Evolutionary conservation across 2,888 invertebrate species (phyloP).

Genomic region (Heliconius erato): DNA sequence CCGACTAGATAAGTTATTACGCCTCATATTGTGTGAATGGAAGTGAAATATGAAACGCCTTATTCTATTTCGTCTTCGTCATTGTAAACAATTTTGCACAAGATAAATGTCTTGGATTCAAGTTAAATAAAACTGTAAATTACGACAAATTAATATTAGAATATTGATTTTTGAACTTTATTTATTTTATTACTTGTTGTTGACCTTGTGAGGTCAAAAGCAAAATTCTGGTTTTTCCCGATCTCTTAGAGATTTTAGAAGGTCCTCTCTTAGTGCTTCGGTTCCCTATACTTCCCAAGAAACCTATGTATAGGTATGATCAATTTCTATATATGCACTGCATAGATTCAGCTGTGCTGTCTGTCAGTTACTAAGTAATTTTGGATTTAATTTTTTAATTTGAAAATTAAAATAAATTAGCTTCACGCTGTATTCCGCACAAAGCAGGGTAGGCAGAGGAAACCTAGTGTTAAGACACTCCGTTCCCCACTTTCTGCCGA

Average conservation of each 20-base stretch:
- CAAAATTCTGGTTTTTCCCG: no score
- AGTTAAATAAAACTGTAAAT: not conserved
- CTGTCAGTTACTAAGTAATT: not conserved
- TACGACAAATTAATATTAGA: not conserved
- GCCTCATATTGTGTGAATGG: constrained; percentile 25
- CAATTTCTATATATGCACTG: not conserved
- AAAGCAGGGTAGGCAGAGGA: no score
- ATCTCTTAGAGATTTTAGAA: not conserved
- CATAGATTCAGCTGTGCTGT: no score
- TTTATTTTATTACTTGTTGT: not conserved
- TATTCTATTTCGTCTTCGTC: constrained; percentile 24
- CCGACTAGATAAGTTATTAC: not conserved
- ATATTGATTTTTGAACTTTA: not conserved
- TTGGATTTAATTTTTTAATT: no score
- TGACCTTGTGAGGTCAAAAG: no score
- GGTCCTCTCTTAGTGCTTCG: not conserved
- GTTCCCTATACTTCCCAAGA: not conserved
- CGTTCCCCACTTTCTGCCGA: no score
- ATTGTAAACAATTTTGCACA: constrained; percentile 15
- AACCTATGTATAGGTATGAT: not conserved
- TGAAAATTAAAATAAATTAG: no score
- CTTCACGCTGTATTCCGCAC: no score
- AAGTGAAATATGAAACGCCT: constrained; percentile 27
- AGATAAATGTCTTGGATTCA: constrained; percentile 7
- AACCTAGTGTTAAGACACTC: no score